These are phyloP conservation scores for Trachelus iudaicus DNA, from an alignment of 2,888 invertebrate genomes.

Conservation along the genomic window DNA sequence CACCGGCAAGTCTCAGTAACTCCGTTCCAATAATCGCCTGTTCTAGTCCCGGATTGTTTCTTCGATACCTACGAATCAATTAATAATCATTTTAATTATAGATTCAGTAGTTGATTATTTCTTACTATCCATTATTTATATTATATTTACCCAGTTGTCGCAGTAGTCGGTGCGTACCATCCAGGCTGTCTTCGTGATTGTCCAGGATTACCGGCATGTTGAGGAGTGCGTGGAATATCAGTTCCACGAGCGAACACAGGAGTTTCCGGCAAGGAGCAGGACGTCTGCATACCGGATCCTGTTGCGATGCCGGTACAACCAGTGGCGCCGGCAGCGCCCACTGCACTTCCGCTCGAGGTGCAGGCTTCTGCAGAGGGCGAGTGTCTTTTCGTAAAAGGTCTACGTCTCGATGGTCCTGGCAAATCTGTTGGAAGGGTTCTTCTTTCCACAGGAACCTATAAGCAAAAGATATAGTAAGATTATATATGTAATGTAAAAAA, in stretches of 20 bases:
- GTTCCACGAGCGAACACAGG: slow-evolving; percentile 86
- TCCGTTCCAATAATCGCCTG: slow-evolving; percentile 80
- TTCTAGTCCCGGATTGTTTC: slow-evolving; percentile 66
- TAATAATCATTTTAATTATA: background rate
- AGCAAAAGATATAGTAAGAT: slow-evolving; percentile 12
- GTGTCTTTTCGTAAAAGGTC: slow-evolving; percentile 64
- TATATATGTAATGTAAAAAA: background rate
- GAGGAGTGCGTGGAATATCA: slow-evolving; percentile 86
- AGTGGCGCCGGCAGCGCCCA: slow-evolving; percentile 80
- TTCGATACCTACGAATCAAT: slow-evolving; percentile 49
- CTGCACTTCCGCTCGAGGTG: slow-evolving; percentile 84
- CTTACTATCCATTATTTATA: slow-evolving; percentile 26
- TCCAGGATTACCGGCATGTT: slow-evolving; percentile 69
- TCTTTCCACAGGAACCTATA: slow-evolving; percentile 69
- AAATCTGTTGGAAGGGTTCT: slow-evolving; percentile 80
- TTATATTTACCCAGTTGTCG: slow-evolving; percentile 58
- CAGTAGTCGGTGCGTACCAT: slow-evolving; percentile 62
- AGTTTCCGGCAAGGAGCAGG: slow-evolving; percentile 89
- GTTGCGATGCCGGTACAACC: slow-evolving; percentile 69
- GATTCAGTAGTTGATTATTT: background rate
- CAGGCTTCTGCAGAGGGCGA: slow-evolving; percentile 83
- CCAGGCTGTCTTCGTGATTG: slow-evolving; percentile 55
- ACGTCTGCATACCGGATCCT: slow-evolving; percentile 76
- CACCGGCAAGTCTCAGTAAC: slow-evolving; percentile 80
- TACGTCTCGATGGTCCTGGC: slow-evolving; percentile 68